phyloP scores from a whole-genome alignment of 2,888 invertebrate species.

The Agriopis aurantiaria region DNA sequence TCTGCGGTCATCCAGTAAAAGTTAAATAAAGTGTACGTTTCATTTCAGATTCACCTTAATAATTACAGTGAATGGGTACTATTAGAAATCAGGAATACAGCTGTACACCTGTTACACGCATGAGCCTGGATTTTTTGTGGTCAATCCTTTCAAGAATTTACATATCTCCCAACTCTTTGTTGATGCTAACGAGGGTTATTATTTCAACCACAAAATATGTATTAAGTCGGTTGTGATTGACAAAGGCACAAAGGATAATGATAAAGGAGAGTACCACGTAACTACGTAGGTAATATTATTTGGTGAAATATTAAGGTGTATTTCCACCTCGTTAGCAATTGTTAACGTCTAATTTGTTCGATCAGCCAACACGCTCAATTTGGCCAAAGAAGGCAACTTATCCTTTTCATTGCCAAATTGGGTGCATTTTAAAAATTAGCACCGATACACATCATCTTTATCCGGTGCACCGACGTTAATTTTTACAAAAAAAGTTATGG shows the following conservation, averaged over 20 bases:
- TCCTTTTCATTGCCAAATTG: neutral
- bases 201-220: slow-evolving; percentile 81
- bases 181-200: slow-evolving; percentile 79
- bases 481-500: slow-evolving; percentile 20
- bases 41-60: slow-evolving; percentile 64
- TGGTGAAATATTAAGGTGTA: slow-evolving; percentile 59
- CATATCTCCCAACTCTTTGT: slow-evolving; percentile 80
- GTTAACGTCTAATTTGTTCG: slow-evolving; percentile 69
- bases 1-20: slow-evolving; percentile 64
- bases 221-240: slow-evolving; percentile 78
- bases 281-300: slow-evolving; percentile 58
- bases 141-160: slow-evolving; percentile 78
- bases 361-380: slow-evolving; percentile 59
- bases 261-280: slow-evolving; percentile 44
- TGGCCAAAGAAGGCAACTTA: slow-evolving; percentile 41
- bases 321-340: slow-evolving; percentile 76
- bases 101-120: slow-evolving; percentile 82
- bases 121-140: slow-evolving; percentile 77
- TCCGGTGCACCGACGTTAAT: slow-evolving; percentile 21
- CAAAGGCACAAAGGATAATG: slow-evolving; percentile 70
- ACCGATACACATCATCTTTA: slow-evolving; percentile 39
- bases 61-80: slow-evolving; percentile 70
- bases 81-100: slow-evolving; percentile 80
- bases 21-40: slow-evolving; percentile 62
- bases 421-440: slow-evolving; percentile 57